Percentiles rank a stretch among this genome's conserved stretches.
These are phyloP conservation scores for Xanthia icteritia DNA, from an alignment of 2,888 invertebrate species.

Conservation along the genomic window DNA sequence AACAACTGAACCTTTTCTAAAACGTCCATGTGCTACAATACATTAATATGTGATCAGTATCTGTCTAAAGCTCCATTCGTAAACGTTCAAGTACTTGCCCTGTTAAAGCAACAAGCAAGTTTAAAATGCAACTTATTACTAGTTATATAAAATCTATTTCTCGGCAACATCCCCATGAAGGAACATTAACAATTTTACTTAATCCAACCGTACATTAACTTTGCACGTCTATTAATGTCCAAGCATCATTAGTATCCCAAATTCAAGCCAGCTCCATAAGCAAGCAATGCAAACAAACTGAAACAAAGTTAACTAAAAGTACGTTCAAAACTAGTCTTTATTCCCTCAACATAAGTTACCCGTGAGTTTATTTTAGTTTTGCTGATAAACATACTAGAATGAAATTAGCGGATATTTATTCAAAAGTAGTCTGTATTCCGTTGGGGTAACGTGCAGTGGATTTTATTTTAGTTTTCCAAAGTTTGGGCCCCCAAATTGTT, in stretches of 20 bases:
- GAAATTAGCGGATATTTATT: constrained; percentile 46
- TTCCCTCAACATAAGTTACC: constrained; percentile 42
- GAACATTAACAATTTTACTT: constrained; percentile 20
- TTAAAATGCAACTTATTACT: too few relatives aligned
- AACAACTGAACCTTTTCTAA: too few relatives aligned
- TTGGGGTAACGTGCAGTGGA: constrained; percentile 41
- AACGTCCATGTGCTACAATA: too few relatives aligned
- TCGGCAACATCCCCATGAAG: neutral
- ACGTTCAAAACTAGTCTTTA: constrained; percentile 52
- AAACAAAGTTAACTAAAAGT: constrained; percentile 51
- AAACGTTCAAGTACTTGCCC: neutral
- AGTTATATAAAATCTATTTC: neutral
- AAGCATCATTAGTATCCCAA: constrained; percentile 55
- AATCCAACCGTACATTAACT: constrained; percentile 40
- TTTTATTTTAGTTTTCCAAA: constrained; percentile 63
- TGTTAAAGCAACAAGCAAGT: neutral
- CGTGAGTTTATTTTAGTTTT: constrained; percentile 54
- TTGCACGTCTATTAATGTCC: constrained; percentile 35
- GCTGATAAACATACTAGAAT: constrained; percentile 40
- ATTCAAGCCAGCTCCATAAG: constrained; percentile 45
- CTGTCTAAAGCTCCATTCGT: neutral
- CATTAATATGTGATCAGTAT: neutral
- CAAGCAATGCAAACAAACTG: constrained; percentile 43
- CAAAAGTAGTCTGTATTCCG: constrained; percentile 53
- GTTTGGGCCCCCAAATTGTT: constrained; percentile 70